Percentiles rank a stretch among this genome's conserved stretches.
These are phyloP conservation scores for Andrena fulva DNA, from an alignment of 2,888 invertebrate species.

Conservation along the genomic window DNA sequence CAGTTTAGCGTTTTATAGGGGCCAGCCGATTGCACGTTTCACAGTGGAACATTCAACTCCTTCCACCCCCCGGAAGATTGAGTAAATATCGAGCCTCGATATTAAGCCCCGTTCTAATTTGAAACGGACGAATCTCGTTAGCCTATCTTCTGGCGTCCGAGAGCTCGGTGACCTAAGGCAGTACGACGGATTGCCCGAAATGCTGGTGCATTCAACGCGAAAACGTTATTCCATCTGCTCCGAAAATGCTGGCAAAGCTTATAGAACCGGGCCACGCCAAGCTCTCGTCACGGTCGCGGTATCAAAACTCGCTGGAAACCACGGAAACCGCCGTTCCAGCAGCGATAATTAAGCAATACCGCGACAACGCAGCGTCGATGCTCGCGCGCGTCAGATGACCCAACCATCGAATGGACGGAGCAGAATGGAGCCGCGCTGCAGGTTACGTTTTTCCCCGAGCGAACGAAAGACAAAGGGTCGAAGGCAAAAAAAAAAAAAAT, in stretches of 20 bases:
- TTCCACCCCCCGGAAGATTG: background rate
- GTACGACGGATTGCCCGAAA: conserved; percentile 18
- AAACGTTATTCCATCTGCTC: conserved; percentile 8
- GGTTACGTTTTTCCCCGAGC: background rate
- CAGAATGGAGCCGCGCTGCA: background rate
- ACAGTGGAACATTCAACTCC: background rate
- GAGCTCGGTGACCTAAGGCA: conserved; percentile 29
- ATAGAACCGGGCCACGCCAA: background rate
- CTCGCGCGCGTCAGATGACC: background rate
- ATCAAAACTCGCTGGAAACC: conserved; percentile 12
- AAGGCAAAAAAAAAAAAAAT: background rate
- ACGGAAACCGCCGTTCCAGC: conserved; percentile 3
- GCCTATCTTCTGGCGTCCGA: conserved; percentile 11
- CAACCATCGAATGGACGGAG: background rate
- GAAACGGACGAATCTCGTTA: conserved; percentile 12
- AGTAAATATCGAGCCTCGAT: conserved; percentile 24
- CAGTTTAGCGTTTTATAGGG: conserved; percentile 33
- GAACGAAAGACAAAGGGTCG: background rate
- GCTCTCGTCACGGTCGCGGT: background rate
- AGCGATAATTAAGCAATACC: conserved; percentile 23
- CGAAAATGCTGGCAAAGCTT: conserved; percentile 3
- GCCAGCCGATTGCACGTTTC: background rate
- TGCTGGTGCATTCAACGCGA: background rate
- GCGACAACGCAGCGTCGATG: background rate
- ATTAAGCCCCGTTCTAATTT: conserved; percentile 43